phyloP scores from a whole-genome alignment of 92 coral and sea anemone species.

The Siderastrea radians region DNA sequence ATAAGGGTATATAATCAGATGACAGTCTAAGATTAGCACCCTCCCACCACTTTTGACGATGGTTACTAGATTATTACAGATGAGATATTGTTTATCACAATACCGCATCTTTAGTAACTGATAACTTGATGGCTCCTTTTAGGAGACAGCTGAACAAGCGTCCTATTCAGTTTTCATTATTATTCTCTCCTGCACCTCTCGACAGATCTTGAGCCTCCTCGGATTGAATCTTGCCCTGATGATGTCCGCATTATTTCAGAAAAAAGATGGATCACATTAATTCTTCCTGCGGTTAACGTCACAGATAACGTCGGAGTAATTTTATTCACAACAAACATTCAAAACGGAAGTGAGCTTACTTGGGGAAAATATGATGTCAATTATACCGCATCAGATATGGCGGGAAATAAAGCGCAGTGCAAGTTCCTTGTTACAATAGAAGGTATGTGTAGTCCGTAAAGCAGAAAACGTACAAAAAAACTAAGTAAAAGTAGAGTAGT shows the following conservation, averaged over 20 bases:
- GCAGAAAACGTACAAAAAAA: too few relatives aligned
- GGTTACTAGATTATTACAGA: too few relatives aligned
- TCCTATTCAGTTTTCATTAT: neutral
- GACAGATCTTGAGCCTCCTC: slow-evolving; percentile 54
- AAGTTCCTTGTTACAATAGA: slow-evolving; percentile 2
- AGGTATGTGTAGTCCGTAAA: slow-evolving; percentile 19
- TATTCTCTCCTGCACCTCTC: neutral
- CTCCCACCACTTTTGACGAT: too few relatives aligned
- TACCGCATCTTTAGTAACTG: neutral
- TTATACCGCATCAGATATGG: slow-evolving; percentile 62
- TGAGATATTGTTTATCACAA: too few relatives aligned
- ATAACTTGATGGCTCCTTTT: neutral
- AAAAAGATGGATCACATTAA: neutral
- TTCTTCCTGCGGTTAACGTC: slow-evolving; percentile 51
- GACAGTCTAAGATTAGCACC: too few relatives aligned
- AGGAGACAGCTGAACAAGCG: too few relatives aligned
- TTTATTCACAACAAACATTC: slow-evolving; percentile 9
- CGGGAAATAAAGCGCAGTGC: slow-evolving; percentile 65
- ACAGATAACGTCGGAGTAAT: slow-evolving; percentile 66
- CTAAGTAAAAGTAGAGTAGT: too few relatives aligned
- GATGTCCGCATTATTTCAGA: slow-evolving; percentile 12
- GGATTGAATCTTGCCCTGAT: slow-evolving; percentile 38
- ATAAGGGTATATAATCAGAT: too few relatives aligned
- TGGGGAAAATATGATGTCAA: slow-evolving; percentile 59
- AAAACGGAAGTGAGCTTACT: slow-evolving; percentile 57